phyloP scores from a whole-genome alignment of 2,113 vertebrate genomes.

The Chelonoidis abingdonii region DNA sequence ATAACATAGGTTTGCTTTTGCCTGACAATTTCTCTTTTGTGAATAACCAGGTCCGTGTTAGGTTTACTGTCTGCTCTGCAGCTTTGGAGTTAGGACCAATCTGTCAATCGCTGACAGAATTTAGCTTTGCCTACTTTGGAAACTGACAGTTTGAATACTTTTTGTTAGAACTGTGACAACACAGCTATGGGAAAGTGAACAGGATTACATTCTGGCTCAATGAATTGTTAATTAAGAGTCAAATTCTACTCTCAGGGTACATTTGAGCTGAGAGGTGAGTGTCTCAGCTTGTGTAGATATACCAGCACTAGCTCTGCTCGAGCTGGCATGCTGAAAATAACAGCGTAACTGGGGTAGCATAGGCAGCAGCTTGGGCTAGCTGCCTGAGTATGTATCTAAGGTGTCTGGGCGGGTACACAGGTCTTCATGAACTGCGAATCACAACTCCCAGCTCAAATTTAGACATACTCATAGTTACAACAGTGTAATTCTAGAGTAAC shows the following conservation, averaged over 20 bases:
- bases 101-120: background rate
- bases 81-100: background rate
- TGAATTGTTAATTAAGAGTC: background rate
- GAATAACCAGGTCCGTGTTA: background rate
- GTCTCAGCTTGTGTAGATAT: background rate
- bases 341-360: background rate
- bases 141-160: background rate
- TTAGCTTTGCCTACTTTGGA: background rate
- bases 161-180: background rate
- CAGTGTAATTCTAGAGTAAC: background rate
- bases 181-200: background rate
- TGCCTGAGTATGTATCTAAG: background rate
- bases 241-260: background rate
- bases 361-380: background rate
- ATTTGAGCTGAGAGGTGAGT: background rate
- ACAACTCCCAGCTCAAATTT: background rate
- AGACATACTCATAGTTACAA: background rate
- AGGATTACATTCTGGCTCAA: background rate
- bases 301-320: background rate
- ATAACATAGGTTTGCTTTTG: conserved; percentile 5
- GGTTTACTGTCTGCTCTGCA: background rate
- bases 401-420: background rate
- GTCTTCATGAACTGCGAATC: background rate
- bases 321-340: background rate
- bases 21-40: background rate